Conservation (phyloP, 2,113 vertebrate species). For the Rynchops niger region DNA sequence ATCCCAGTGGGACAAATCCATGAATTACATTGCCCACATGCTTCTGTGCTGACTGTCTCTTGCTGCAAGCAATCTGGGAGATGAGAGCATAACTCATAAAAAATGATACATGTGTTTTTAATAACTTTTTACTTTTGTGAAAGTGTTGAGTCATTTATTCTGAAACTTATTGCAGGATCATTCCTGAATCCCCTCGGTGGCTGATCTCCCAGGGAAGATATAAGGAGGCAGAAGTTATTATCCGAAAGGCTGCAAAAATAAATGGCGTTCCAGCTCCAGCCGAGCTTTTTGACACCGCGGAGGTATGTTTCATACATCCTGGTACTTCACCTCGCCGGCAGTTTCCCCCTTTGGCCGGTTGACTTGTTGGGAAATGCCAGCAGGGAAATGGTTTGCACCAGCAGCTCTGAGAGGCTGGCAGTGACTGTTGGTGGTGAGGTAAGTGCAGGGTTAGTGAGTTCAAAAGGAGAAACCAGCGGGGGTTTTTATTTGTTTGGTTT, state of each 20-base stretch:
- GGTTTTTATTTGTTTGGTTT: not conserved
- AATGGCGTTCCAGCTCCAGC: conserved; percentile 76
- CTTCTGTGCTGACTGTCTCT: not conserved
- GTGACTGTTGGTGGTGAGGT: not conserved
- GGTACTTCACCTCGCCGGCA: not conserved
- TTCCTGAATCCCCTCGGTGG: conserved; percentile 95
- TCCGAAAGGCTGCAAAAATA: conserved; percentile 83
- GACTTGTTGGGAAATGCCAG: not conserved
- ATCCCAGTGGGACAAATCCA: not conserved
- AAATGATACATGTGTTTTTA: not conserved
- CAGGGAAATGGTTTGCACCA: not conserved
- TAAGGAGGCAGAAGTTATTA: conserved; percentile 83
- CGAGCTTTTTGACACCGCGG: conserved; percentile 71
- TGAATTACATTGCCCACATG: not conserved
- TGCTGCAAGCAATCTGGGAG: not conserved
- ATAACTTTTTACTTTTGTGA: not conserved
- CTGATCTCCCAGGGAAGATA: conserved; percentile 86
- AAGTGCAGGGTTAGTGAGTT: not conserved
- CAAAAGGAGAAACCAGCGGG: not conserved
- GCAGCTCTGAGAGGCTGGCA: not conserved
- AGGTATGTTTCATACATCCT: conserved; percentile 69
- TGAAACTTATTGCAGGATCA: conserved; percentile 77
- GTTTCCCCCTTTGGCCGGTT: not conserved
- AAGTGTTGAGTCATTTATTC: not conserved
- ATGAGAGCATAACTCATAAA: not conserved